Conservation (phyloP, 2,797 vertebrate species). For the Leptodactylus fallax region DNA sequence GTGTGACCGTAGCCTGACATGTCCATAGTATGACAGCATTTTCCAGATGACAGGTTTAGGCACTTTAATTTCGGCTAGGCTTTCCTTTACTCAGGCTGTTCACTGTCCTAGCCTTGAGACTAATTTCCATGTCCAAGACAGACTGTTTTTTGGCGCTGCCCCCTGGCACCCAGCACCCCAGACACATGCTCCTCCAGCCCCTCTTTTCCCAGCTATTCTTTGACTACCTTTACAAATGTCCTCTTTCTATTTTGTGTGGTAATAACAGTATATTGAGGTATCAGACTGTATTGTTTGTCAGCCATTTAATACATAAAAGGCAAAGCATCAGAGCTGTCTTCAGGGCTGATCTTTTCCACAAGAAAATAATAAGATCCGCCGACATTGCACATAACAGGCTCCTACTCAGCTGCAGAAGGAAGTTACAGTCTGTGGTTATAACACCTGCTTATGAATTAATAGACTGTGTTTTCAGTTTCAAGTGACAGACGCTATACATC, state of each 20-base stretch:
- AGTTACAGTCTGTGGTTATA: slow-evolving; percentile 51
- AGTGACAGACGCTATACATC: slow-evolving; percentile 46
- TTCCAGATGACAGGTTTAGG: too few species aligned
- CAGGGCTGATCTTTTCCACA: not conserved
- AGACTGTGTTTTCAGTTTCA: slow-evolving; percentile 40
- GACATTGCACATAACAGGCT: slow-evolving; percentile 8
- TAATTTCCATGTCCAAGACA: not conserved
- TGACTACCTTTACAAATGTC: not conserved
- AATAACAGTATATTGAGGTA: not conserved
- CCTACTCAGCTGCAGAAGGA: slow-evolving; percentile 37
- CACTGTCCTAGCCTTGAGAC: not conserved
- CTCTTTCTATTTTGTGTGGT: not conserved
- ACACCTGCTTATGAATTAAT: slow-evolving; percentile 51
- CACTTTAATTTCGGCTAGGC: too few species aligned
- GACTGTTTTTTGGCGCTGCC: not conserved
- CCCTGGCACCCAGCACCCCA: not conserved
- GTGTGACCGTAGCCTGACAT: too few species aligned
- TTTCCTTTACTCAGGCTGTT: not conserved
- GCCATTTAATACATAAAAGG: not conserved
- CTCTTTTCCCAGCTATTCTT: not conserved
- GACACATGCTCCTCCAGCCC: not conserved
- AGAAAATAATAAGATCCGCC: not conserved
- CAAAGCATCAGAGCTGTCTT: not conserved
- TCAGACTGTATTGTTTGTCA: slow-evolving; percentile 10
- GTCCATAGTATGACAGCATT: too few species aligned